Conservation (phyloP, 2,113 vertebrate genomes). For the Axis porcinus region DNA sequence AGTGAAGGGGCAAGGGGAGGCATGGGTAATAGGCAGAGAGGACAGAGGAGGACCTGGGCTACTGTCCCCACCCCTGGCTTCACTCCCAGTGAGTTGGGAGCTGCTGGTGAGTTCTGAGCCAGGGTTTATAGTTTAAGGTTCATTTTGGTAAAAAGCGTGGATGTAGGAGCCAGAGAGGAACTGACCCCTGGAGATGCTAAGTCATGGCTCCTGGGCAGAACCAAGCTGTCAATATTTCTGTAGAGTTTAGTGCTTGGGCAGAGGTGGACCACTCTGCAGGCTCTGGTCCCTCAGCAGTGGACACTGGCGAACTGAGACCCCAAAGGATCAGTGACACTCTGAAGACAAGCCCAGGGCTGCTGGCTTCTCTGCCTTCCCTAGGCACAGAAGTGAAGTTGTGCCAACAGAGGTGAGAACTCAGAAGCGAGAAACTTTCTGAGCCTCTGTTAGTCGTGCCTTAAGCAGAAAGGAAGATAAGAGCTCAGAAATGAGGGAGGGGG, state of each 20-base stretch:
- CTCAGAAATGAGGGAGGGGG: background rate
- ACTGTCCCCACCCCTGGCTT: background rate
- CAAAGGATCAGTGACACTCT: accelerated
- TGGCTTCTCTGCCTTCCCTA: accelerated
- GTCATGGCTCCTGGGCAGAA: accelerated
- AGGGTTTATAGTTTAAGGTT: background rate
- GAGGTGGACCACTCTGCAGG: too few relatives aligned
- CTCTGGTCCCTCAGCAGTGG: accelerated
- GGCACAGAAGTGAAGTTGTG: background rate
- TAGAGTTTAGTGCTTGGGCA: accelerated
- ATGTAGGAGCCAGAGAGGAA: background rate
- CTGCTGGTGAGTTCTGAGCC: background rate
- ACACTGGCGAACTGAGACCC: background rate
- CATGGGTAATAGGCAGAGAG: accelerated
- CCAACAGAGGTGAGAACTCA: background rate
- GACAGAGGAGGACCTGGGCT: too few relatives aligned
- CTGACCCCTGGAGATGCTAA: accelerated
- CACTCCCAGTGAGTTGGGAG: accelerated
- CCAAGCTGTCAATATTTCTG: background rate
- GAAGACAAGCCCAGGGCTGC: accelerated
- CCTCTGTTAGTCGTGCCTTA: background rate
- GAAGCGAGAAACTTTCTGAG: background rate
- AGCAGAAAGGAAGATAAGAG: background rate
- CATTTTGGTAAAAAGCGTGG: background rate
- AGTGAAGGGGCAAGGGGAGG: too few relatives aligned